A percentile compares a stretch with the other conserved stretches of the same genome.
Evolutionary conservation across 2,113 vertebrate genomes (phyloP).

Genomic region (Oryzias melastigma): DNA sequence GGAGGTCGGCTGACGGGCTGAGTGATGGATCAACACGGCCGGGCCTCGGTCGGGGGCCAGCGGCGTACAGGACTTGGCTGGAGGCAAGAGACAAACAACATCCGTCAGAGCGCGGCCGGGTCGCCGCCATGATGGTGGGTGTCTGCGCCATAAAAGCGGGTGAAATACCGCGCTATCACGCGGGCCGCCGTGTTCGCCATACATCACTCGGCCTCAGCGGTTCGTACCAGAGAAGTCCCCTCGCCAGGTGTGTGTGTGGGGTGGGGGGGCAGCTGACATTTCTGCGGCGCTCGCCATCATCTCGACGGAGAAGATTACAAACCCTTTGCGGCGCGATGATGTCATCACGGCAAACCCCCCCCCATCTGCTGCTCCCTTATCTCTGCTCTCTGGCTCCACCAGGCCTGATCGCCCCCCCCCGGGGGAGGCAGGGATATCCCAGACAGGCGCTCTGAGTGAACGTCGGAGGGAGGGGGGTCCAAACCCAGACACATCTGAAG

Average conservation of each 20-base stretch:
- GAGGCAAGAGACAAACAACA: conserved; percentile 43
- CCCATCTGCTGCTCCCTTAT: conserved; percentile 71
- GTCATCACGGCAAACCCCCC: conserved; percentile 67
- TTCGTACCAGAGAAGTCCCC: conserved; percentile 33
- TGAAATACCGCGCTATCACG: conserved; percentile 55
- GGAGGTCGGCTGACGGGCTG: conserved; percentile 40
- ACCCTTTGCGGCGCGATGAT: conserved; percentile 49
- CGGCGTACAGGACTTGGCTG: conserved; percentile 28
- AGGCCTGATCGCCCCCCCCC: conserved; percentile 35
- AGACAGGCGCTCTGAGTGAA: conserved; percentile 34
- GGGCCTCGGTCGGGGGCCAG: conserved; percentile 35
- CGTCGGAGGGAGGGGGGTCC: conserved; percentile 16
- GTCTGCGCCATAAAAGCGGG: conserved; percentile 45
- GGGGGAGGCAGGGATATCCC: conserved; percentile 55
- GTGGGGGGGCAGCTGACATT: conserved; percentile 46
- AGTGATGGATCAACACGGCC: conserved; percentile 50
- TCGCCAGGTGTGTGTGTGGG: conserved; percentile 7
- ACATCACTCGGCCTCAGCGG: conserved; percentile 42
- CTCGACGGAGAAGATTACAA: conserved; percentile 7
- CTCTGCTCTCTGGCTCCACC: conserved; percentile 59
- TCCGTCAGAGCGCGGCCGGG: conserved; percentile 27
- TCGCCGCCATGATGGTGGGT: conserved; percentile 34
- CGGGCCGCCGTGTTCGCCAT: conserved; percentile 43
- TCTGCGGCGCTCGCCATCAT: conserved; percentile 16
- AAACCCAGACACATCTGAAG: conserved; percentile 43